These are phyloP conservation scores for Dichetophora obliterata DNA, from an alignment of 2,888 invertebrate genomes.

Conservation along the genomic window DNA sequence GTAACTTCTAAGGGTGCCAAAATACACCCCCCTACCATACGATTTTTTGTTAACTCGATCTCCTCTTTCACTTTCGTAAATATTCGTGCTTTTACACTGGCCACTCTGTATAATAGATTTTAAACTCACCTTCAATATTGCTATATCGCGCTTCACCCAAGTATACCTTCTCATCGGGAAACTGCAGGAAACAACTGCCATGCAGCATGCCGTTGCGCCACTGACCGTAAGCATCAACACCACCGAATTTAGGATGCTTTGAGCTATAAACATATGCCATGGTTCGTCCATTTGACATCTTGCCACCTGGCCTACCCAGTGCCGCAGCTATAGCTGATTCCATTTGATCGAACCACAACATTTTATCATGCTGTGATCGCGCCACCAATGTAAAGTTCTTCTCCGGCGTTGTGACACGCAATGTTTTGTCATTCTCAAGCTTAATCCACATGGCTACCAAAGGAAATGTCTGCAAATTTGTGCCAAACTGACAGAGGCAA, in stretches of 20 bases:
- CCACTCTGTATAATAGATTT: too few species aligned
- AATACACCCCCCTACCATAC: too few species aligned
- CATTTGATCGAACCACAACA: conserved; percentile 83
- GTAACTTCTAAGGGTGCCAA: too few species aligned
- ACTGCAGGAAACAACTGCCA: conserved; percentile 85
- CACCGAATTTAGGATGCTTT: conserved; percentile 80
- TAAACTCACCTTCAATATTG: conserved; percentile 61
- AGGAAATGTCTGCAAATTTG: conserved; percentile 78
- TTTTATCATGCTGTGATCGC: conserved; percentile 76
- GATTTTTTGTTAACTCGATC: too few species aligned
- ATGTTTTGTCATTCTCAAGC: conserved; percentile 77
- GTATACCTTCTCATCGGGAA: conserved; percentile 84
- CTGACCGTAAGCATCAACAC: conserved; percentile 83
- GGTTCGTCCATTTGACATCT: conserved; percentile 77
- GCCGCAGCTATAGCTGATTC: conserved; percentile 80
- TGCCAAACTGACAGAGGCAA: conserved; percentile 80
- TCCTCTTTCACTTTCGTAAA: too few species aligned
- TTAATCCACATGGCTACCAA: conserved; percentile 86
- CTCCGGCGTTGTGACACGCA: conserved; percentile 84
- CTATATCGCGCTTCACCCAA: conserved; percentile 82
- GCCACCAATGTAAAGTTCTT: conserved; percentile 80
- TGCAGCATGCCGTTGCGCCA: conserved; percentile 88
- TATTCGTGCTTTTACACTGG: too few species aligned
- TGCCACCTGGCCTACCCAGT: conserved; percentile 76
- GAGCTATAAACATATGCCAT: conserved; percentile 79